These are phyloP conservation scores for Eunapius fragilis DNA, from an alignment of 37 sponge, comb jelly and placozoan species.

Conservation along the genomic window DNA sequence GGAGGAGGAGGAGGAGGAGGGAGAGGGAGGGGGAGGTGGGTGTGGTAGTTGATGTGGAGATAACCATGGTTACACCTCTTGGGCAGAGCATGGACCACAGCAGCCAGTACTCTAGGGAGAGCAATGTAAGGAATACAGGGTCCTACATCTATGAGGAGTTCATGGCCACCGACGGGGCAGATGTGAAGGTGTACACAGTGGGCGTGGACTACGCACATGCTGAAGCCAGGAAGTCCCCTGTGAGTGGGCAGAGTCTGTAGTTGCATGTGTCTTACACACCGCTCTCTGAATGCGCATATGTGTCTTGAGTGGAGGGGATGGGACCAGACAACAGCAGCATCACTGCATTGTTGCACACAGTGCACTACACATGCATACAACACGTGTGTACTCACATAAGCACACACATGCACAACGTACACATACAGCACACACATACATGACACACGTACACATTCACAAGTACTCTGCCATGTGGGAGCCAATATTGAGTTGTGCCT, in stretches of 20 bases:
- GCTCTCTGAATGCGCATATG: not conserved
- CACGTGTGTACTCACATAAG: too few relatives aligned
- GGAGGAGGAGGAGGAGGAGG: not conserved
- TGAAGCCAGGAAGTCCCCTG: constrained; percentile 96
- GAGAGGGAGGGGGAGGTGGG: not conserved
- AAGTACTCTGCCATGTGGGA: too few relatives aligned
- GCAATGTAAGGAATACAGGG: constrained; percentile 66
- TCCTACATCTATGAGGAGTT: constrained; percentile 97
- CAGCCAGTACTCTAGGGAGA: constrained; percentile 77
- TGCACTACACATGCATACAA: too few relatives aligned
- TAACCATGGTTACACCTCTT: not conserved
- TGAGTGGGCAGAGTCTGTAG: constrained; percentile 34
- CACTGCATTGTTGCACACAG: too few relatives aligned
- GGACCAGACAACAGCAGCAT: too few relatives aligned
- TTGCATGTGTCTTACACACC: not conserved
- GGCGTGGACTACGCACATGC: constrained; percentile 97
- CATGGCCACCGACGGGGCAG: constrained; percentile 93
- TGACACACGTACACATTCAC: too few relatives aligned
- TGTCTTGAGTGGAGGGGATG: too few relatives aligned
- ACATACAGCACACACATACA: too few relatives aligned
- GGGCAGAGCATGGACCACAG: constrained; percentile 44
- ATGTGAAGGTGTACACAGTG: constrained; percentile 96
- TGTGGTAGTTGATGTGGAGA: not conserved
- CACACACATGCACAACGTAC: too few relatives aligned
- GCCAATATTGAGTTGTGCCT: too few relatives aligned